Percentiles rank a stretch among this genome's conserved stretches.
These are phyloP conservation scores for Charadrius vociferus DNA, from an alignment of 2,113 vertebrate species.

Conservation along the genomic window DNA sequence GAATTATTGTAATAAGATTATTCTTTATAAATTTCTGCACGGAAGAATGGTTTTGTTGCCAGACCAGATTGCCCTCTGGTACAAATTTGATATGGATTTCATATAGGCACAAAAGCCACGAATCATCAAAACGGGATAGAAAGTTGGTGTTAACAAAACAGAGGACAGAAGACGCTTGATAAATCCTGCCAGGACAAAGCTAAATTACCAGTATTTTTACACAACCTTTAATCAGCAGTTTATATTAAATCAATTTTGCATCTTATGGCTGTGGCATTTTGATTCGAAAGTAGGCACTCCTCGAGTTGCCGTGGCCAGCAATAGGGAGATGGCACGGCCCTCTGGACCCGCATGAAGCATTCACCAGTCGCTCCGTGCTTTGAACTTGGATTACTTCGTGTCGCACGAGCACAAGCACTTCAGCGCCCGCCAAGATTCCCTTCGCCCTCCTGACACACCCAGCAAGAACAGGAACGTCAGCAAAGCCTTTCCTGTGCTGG, in stretches of 20 bases:
- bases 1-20: background rate
- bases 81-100: background rate
- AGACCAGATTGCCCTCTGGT: background rate
- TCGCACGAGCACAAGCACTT: rapidly evolving
- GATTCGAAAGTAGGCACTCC: background rate
- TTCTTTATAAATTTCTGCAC: background rate
- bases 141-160: background rate
- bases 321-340: rapidly evolving
- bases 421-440: rapidly evolving
- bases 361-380: background rate
- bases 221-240: background rate
- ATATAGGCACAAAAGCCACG: background rate
- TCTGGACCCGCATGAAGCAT: rapidly evolving
- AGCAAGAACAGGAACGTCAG: background rate
- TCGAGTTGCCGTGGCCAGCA: rapidly evolving
- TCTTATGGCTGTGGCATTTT: background rate
- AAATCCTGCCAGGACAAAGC: background rate
- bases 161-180: background rate
- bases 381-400: rapidly evolving
- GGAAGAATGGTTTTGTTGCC: background rate
- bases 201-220: background rate
- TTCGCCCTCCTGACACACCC: background rate
- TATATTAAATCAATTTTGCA: conserved; percentile 1
- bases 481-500: background rate
- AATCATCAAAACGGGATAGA: background rate